These are phyloP conservation scores for Sepiola atlantica DNA, from an alignment of 2,888 invertebrate species.

Conservation along the genomic window DNA sequence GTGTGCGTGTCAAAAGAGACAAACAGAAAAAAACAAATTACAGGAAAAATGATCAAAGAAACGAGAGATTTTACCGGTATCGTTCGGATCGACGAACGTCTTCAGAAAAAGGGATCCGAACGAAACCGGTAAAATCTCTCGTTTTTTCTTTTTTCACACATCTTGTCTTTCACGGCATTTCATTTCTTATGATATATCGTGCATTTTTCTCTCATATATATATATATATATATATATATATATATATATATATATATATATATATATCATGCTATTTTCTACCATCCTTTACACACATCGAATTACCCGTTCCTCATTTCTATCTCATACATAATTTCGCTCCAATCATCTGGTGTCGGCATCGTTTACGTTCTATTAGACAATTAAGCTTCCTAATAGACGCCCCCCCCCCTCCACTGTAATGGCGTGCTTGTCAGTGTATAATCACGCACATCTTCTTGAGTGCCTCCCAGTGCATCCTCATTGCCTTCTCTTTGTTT, in stretches of 20 bases:
- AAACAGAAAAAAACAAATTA: too few species aligned
- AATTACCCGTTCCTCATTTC: neutral
- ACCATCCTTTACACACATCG: neutral
- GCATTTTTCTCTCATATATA: too few species aligned
- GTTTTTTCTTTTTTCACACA: too few species aligned
- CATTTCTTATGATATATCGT: too few species aligned
- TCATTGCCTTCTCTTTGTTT: neutral
- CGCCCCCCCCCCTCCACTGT: neutral
- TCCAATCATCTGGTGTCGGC: neutral
- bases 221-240: too few species aligned
- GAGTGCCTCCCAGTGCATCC: neutral
- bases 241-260: neutral
- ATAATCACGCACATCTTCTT: neutral
- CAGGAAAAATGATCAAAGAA: too few species aligned
- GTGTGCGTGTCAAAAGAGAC: too few species aligned
- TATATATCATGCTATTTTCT: neutral
- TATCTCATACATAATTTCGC: neutral
- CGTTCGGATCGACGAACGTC: too few species aligned
- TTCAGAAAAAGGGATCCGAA: too few species aligned
- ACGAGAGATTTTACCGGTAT: too few species aligned
- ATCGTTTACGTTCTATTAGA: neutral
- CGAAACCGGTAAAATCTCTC: too few species aligned
- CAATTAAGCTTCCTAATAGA: neutral
- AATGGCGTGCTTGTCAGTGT: neutral
- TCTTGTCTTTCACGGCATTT: too few species aligned